Conservation (phyloP, 2,797 vertebrate genomes). For the Onychomys torridus region DNA sequence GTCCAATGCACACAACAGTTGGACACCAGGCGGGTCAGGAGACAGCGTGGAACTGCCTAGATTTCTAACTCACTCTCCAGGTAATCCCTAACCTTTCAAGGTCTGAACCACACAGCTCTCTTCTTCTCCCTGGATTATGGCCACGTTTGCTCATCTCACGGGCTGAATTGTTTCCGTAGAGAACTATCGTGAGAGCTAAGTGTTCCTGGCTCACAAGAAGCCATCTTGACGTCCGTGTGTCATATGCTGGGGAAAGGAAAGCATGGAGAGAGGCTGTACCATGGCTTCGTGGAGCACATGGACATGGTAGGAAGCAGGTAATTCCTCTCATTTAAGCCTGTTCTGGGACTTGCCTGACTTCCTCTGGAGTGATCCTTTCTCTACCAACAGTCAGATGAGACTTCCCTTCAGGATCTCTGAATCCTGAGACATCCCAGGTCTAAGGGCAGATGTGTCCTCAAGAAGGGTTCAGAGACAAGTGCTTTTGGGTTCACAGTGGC, state of each 20-base stretch:
- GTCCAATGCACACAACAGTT: neutral
- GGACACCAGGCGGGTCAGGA: neutral
- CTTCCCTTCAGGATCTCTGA: neutral
- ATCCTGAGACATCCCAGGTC: neutral
- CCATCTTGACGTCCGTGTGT: neutral
- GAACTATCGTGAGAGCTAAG: neutral
- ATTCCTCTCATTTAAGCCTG: neutral
- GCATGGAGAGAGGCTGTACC: neutral
- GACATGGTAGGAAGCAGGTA: neutral
- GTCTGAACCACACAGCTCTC: neutral
- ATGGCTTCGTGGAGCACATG: neutral
- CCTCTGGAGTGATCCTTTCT: neutral
- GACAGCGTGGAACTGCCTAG: neutral
- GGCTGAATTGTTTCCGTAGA: neutral
- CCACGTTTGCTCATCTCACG: neutral
- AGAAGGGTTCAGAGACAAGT: constrained; percentile 21
- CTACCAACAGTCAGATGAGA: neutral
- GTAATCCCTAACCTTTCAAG: neutral
- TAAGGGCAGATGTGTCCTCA: neutral
- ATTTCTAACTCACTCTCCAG: neutral
- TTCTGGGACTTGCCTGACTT: neutral
- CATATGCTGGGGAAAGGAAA: neutral
- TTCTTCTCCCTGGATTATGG: neutral
- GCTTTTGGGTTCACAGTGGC: neutral
- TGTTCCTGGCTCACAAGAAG: neutral